A percentile compares a stretch with the other conserved stretches of the same genome.
These are phyloP conservation scores for Natrix natrix DNA, from an alignment of 2,797 vertebrate genomes.

Conservation along the genomic window DNA sequence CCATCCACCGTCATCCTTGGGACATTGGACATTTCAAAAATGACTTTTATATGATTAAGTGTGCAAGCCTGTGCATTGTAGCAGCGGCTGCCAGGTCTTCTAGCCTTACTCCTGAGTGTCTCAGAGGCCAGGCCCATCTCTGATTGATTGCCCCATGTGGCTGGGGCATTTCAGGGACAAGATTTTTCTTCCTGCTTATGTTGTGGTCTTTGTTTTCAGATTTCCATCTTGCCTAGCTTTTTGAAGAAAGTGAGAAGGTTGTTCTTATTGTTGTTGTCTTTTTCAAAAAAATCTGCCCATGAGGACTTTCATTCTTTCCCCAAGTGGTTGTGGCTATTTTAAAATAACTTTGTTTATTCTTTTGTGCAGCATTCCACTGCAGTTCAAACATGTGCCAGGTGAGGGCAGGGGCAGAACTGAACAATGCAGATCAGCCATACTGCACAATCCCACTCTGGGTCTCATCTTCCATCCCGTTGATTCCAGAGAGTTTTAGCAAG, in stretches of 20 bases:
- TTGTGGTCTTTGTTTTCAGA: background rate
- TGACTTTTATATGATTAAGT: conserved; percentile 22
- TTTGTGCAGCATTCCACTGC: background rate
- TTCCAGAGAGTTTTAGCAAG: background rate
- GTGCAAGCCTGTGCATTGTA: background rate
- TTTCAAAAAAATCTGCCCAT: too few relatives aligned
- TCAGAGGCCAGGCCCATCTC: background rate
- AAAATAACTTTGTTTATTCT: background rate
- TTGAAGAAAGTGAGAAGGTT: background rate
- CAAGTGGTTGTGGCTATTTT: background rate
- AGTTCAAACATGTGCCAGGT: conserved; percentile 7
- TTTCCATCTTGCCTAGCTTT: background rate
- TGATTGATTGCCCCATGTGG: conserved; percentile 18
- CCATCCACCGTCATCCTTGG: background rate
- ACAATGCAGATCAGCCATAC: background rate
- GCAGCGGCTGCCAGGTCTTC: background rate
- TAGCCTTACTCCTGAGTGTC: background rate
- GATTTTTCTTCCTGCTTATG: background rate
- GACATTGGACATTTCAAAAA: background rate
- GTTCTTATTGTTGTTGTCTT: background rate
- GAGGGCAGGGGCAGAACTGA: background rate
- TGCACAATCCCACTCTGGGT: background rate
- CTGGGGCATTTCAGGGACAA: background rate
- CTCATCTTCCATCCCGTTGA: background rate
- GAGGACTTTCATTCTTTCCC: background rate